These are phyloP conservation scores for Actinostola sp. DNA, from an alignment of 92 coral and sea anemone species.

Conservation along the genomic window DNA sequence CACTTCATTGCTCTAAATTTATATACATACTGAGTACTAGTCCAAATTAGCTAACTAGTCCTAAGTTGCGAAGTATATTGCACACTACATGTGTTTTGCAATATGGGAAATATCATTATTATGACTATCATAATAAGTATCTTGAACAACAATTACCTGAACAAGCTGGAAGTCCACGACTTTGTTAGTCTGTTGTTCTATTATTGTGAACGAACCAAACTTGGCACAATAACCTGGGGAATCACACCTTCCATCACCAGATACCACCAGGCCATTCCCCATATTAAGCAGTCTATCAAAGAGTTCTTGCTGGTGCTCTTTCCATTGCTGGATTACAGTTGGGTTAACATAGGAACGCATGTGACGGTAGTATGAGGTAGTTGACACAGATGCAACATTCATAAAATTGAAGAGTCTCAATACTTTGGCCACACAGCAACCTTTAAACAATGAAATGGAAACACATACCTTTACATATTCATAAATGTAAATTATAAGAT, in stretches of 20 bases:
- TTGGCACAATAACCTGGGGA: conserved; percentile 53
- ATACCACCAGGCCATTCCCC: background rate
- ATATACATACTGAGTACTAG: background rate
- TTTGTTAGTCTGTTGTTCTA: conserved; percentile 44
- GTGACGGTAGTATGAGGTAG: conserved; percentile 33
- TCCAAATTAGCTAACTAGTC: background rate
- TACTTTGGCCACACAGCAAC: background rate
- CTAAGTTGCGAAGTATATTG: background rate
- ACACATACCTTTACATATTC: background rate
- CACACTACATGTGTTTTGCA: background rate
- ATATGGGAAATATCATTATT: background rate
- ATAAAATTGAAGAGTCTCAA: conserved; percentile 22
- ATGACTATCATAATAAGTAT: no score
- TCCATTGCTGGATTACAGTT: conserved; percentile 37
- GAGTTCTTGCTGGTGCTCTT: conserved; percentile 26
- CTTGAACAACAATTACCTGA: conserved; percentile 38
- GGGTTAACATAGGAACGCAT: conserved; percentile 14
- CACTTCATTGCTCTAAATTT: conserved; percentile 50
- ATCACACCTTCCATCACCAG: conserved; percentile 55
- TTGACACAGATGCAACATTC: conserved; percentile 29
- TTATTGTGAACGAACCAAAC: conserved; percentile 49
- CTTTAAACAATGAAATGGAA: background rate
- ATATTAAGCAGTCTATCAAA: background rate
- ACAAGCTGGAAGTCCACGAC: conserved; percentile 54
- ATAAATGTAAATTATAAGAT: background rate